Base-by-base conservation (phyloP, 1,140 invertebrate species). In the Ceratina japonica region DNA sequence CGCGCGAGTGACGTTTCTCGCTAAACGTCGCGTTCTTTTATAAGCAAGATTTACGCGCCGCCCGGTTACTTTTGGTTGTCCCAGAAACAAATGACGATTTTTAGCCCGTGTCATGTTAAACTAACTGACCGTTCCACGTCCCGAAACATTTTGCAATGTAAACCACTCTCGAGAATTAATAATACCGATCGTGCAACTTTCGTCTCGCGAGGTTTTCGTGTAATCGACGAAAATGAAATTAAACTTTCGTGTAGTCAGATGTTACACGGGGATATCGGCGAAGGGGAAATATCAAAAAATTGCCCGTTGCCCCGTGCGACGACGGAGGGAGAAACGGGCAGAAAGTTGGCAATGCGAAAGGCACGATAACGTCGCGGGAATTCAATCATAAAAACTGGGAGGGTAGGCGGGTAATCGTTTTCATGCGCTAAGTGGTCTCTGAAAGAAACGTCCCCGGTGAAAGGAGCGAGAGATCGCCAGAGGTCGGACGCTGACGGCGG, bases 361-460 rank as follows among this genome's bases (percentile, higher is more conserved):
- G 51, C 24, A 65, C 52, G 52, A 59, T 78, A 73, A 64, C 22
- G 66, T 72, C 51, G 61, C 69, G 61, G 76, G 61, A 79, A 73
- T 79, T 74, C 70, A 79, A 79, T 79, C 76, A 63, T 74, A 73
- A 65, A 74, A 74, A 74, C 31, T 72, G 7, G 58, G 16, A 31
- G 27, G 27, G 27, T 4, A 31, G 27, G 27, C 4, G 18, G 18
- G 69, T 73, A 79, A 79, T 79, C 77, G 77, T 74, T 79, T 74
- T 61, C 37, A 74, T 65, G 77, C 51, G 37, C 77, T 61, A 74
- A 79, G 62, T 65, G 77, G 52, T 37, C 77, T 37, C 77, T 74
- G 77, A 79, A 74, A 79, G 77, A 64, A 73, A 79, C 74, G 37
- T 44, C 74, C 74, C 70, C 54, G 52, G 16, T 64, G 77, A 74